Base-by-base conservation (phyloP, 2,113 vertebrate genomes). In the Tetrax tetrax region DNA sequence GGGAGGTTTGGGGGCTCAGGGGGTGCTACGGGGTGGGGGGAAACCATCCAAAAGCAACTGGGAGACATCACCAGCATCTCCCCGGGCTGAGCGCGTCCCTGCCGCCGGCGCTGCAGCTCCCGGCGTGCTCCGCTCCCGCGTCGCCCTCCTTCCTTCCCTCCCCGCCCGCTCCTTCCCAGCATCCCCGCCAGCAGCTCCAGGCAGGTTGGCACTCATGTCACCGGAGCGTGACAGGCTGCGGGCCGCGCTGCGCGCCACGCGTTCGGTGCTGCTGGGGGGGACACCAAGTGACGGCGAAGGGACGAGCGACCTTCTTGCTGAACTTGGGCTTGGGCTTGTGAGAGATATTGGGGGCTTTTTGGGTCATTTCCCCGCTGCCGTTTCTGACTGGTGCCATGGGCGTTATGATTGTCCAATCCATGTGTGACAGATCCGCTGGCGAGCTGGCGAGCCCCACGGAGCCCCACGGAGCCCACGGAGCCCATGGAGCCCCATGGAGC, bases 81-180 rank as follows among this genome's bases (percentile, higher is more conserved):
- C 59, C 28, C 4, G 28, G 53, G 27, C 20, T 18, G n/a, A 63
- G 78, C 12, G 23, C 12, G 7, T 41, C 69, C 89, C 43, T 47
- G 9, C 31, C 1, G 12, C 35, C 45, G 23, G 56, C 10, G 13
- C 74, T 51, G 79, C 37, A 22, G 70, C 75, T 96, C 93, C 95
- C 89, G 15, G 91, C 70, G 83, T 90, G 75, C 96, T 83, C 70
- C 6, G 17, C 94, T 90, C 70, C 37, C 5, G 23, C 29, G 3
- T 47, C 37, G 1, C 80, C 48, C 50, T 89, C 75, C 87, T 50
- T 78, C 29, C 82, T 38, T 91, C 47, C 48, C 41, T 78, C 78
- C 87, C 87, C 9, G 33, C 56, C 75, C 24, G 91, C 75, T 92
- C 43, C 93, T 92, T 90, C 96, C 96, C 93, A 4, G 91, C 86